Evolutionary conservation across 2,888 invertebrate genomes (phyloP).

Genomic region (Drosophila lutescens): DNA sequence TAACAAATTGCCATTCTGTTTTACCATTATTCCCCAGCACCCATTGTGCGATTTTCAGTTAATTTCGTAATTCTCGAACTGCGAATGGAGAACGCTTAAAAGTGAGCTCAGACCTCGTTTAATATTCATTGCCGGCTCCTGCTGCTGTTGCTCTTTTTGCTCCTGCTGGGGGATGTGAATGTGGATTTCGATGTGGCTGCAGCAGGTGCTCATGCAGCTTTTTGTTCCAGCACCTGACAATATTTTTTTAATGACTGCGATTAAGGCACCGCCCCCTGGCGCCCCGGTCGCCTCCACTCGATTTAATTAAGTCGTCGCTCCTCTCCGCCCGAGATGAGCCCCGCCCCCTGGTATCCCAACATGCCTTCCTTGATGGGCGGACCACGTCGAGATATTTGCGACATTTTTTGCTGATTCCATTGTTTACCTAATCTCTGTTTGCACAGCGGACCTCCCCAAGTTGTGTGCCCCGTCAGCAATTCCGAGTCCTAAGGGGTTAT

Average conservation of each 20-base stretch:
- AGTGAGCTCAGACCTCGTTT: constrained; percentile 49
- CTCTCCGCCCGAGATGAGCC: constrained; percentile 11
- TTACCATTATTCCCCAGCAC: background rate
- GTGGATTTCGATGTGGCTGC: constrained; percentile 19
- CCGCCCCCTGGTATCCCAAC: constrained; percentile 8
- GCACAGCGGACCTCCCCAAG: constrained; percentile 57
- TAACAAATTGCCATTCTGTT: background rate
- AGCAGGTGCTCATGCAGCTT: constrained; percentile 64
- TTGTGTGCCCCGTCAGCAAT: constrained; percentile 61
- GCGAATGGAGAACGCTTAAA: constrained; percentile 38
- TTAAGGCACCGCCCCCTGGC: constrained; percentile 57
- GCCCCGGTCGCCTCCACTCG: constrained; percentile 34
- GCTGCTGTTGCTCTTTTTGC: constrained; percentile 23
- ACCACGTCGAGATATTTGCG: background rate
- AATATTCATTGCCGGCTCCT: constrained; percentile 61
- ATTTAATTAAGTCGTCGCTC: constrained; percentile 76
- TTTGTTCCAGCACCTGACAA: constrained; percentile 70
- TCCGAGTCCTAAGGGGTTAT: constrained; percentile 42
- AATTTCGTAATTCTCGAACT: constrained; percentile 52
- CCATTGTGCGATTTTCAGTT: constrained; percentile 45
- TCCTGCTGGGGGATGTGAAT: background rate
- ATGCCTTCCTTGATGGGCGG: constrained; percentile 32
- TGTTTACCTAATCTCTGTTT: constrained; percentile 75
- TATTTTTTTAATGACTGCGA: constrained; percentile 78
- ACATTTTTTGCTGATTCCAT: constrained; percentile 75